phyloP scores from a whole-genome alignment of 2,113 vertebrate species.

The Noturus placidus region DNA sequence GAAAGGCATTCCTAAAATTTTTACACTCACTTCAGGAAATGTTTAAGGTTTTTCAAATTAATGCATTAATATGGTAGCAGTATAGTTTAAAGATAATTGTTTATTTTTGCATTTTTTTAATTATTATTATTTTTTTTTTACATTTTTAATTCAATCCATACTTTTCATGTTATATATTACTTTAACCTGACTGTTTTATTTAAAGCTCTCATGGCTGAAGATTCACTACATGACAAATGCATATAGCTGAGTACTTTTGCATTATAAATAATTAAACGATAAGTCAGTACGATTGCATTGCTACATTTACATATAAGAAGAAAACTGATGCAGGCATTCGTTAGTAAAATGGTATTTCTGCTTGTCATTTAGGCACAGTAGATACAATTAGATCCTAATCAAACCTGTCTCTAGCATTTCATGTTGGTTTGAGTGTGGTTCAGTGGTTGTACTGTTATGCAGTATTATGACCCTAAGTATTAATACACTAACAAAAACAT shows the following conservation, averaged over 20 bases:
- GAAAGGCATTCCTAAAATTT: neutral
- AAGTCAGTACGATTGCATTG: slow-evolving; percentile 8
- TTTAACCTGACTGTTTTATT: neutral
- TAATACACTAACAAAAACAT: neutral
- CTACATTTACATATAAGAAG: neutral
- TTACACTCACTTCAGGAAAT: no score
- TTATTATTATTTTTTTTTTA: no score
- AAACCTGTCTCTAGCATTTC: neutral
- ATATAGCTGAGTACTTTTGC: neutral
- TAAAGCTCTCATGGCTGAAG: neutral
- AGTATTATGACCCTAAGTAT: neutral
- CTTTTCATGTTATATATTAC: neutral
- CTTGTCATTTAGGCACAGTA: neutral
- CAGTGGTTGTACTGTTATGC: neutral
- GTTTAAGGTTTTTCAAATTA: no score
- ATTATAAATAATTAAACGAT: slow-evolving; percentile 14
- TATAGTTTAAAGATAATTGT: neutral
- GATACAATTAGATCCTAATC: neutral
- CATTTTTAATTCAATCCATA: neutral
- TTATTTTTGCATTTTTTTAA: neutral
- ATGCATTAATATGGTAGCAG: neutral
- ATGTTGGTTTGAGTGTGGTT: neutral
- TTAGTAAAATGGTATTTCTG: slow-evolving; percentile 22
- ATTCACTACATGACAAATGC: slow-evolving; percentile 8
- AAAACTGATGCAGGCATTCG: neutral